These are phyloP conservation scores for Apamea monoglypha DNA, from an alignment of 2,888 invertebrate genomes.

Conservation along the genomic window DNA sequence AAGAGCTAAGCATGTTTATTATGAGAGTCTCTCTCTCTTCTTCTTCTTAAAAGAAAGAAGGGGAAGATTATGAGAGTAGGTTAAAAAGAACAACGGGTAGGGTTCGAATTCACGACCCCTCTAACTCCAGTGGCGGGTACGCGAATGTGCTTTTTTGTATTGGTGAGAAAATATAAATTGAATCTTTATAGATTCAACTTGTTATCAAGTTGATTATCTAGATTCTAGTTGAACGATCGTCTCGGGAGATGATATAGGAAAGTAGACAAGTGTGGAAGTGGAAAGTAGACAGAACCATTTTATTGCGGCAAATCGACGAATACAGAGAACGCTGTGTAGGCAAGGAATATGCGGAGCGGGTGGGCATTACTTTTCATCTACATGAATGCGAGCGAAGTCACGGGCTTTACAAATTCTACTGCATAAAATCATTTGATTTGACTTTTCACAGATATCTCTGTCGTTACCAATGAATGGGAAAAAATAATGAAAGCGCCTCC, in stretches of 20 bases:
- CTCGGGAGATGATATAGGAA: conserved; percentile 35
- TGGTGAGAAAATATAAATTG: conserved; percentile 35
- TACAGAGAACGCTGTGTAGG: conserved; percentile 56
- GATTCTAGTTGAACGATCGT: conserved; percentile 14
- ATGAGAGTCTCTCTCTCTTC: no score
- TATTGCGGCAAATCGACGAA: conserved; percentile 60
- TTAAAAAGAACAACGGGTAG: background rate
- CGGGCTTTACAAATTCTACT: conserved; percentile 54
- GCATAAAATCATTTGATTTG: conserved; percentile 59
- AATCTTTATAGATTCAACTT: conserved; percentile 20
- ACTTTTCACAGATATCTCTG: conserved; percentile 61
- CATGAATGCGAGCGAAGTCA: conserved; percentile 44
- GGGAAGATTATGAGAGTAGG: conserved; percentile 2
- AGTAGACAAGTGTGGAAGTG: conserved; percentile 40
- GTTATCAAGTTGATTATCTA: conserved; percentile 25
- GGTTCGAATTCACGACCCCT: background rate
- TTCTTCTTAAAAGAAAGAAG: no score
- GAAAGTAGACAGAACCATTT: conserved; percentile 47
- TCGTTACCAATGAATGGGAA: conserved; percentile 65
- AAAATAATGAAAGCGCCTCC: conserved; percentile 62
- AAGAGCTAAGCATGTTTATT: background rate
- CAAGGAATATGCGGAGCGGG: conserved; percentile 53
- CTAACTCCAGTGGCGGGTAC: background rate
- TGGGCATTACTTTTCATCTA: conserved; percentile 44
- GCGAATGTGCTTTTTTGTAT: conserved; percentile 12